These are phyloP conservation scores for Eurytoma adleriae DNA, from an alignment of 2,888 invertebrate genomes.

Conservation along the genomic window DNA sequence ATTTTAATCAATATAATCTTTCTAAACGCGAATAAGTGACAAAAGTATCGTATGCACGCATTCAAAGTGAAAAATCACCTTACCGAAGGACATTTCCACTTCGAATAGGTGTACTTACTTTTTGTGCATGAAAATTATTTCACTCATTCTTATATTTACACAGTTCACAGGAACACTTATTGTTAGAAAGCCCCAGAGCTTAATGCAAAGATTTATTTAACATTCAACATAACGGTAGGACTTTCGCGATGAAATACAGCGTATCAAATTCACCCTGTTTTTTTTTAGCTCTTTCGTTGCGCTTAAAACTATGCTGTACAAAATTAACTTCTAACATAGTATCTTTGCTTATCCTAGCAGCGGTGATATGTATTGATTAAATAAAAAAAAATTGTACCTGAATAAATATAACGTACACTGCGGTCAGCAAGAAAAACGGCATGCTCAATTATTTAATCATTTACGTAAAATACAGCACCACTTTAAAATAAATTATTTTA, in stretches of 20 bases:
- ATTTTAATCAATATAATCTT: background rate
- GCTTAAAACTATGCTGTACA: constrained; percentile 51
- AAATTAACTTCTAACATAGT: constrained; percentile 26
- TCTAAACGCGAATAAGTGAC: background rate
- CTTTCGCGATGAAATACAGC: too few relatives aligned
- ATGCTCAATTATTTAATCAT: constrained; percentile 5
- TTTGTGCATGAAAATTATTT: too few relatives aligned
- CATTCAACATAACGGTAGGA: too few relatives aligned
- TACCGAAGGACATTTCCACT: too few relatives aligned
- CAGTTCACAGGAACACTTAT: background rate
- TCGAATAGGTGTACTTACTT: too few relatives aligned
- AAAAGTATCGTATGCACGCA: too few relatives aligned
- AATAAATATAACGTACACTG: constrained; percentile 35
- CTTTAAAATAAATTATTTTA: constrained; percentile 31
- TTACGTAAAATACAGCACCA: constrained; percentile 24
- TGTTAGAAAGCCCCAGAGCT: constrained; percentile 24
- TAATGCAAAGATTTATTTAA: constrained; percentile 6
- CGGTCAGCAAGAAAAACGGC: constrained; percentile 23
- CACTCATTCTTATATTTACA: too few relatives aligned
- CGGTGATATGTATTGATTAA: constrained; percentile 8
- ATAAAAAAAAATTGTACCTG: constrained; percentile 6
- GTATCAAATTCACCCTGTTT: constrained; percentile 24
- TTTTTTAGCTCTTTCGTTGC: constrained; percentile 2
- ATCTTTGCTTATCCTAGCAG: background rate
- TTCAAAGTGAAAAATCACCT: too few relatives aligned